Evolutionary conservation across 2,113 vertebrate genomes (phyloP).

Genomic region (Diadophis punctatus): DNA sequence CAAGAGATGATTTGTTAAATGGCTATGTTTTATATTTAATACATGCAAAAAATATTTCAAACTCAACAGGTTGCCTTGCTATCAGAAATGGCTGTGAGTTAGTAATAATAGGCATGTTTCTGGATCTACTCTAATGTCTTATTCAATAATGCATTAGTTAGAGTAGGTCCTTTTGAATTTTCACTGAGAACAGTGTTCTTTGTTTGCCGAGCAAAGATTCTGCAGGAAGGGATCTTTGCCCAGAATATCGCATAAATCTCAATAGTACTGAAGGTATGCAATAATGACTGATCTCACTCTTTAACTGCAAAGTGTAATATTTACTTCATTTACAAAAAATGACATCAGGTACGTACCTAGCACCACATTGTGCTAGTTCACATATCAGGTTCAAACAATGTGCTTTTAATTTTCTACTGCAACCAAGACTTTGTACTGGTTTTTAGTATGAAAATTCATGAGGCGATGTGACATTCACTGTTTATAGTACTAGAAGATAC

Average conservation of each 20-base stretch:
- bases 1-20: constrained; percentile 41
- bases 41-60: constrained; percentile 42
- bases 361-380: constrained; percentile 70
- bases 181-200: constrained; percentile 65
- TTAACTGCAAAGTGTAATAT: constrained; percentile 64
- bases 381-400: constrained; percentile 71
- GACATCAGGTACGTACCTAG: constrained; percentile 77
- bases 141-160: constrained; percentile 54
- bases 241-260: constrained; percentile 57
- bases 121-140: constrained; percentile 58
- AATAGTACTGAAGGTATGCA: constrained; percentile 52
- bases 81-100: constrained; percentile 62
- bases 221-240: constrained; percentile 72
- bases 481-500: constrained; percentile 76
- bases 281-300: constrained; percentile 56
- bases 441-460: constrained; percentile 66
- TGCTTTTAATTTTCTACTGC: constrained; percentile 64
- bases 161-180: constrained; percentile 61
- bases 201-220: constrained; percentile 70
- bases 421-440: constrained; percentile 63
- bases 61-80: constrained; percentile 59
- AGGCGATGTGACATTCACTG: constrained; percentile 68
- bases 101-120: constrained; percentile 57
- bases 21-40: constrained; percentile 62
- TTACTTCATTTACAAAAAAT: constrained; percentile 67